These are phyloP conservation scores for Caenorhabditis sp. DNA, from an alignment of 2,888 invertebrate species.

Conservation along the genomic window DNA sequence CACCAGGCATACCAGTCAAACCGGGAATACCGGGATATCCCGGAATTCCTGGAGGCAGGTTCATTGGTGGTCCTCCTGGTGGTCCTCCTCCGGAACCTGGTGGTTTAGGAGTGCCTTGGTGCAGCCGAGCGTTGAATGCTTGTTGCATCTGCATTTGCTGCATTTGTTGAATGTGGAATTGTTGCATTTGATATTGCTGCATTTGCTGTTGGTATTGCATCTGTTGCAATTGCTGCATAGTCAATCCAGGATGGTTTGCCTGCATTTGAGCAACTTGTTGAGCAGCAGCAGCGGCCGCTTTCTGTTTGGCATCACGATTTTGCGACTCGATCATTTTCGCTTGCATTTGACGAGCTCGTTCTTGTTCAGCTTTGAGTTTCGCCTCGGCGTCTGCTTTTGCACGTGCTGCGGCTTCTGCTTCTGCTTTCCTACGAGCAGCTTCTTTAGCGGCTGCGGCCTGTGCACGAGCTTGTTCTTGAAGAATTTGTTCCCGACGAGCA, in stretches of 20 bases:
- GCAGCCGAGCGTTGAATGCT: constrained; percentile 16
- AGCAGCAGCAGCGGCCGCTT: constrained; percentile 4
- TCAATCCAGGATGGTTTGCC: background rate
- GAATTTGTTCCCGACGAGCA: constrained; percentile 2
- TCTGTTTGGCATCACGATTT: background rate
- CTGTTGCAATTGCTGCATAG: constrained; percentile 4
- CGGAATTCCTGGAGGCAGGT: background rate
- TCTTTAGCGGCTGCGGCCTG: constrained; percentile 20
- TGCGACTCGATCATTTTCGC: background rate
- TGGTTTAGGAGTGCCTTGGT: constrained; percentile 29
- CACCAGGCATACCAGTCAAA: constrained; percentile 1
- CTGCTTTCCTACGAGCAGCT: constrained; percentile 13
- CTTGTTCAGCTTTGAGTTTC: constrained; percentile 19
- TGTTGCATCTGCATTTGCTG: constrained; percentile 36
- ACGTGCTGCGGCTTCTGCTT: constrained; percentile 23
- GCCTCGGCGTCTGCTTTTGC: constrained; percentile 34
- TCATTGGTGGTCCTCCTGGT: background rate
- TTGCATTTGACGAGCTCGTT: constrained; percentile 20
- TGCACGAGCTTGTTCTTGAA: constrained; percentile 11
- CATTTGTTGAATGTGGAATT: constrained; percentile 16
- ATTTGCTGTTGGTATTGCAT: constrained; percentile 11
- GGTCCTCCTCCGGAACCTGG: too few relatives aligned
- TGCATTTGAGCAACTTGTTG: constrained; percentile 22
- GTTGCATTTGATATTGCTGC: constrained; percentile 19
- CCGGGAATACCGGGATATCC: constrained; percentile 18